Evolutionary conservation across 2,113 vertebrate genomes (phyloP), one percentile per base, ranked within the genome.

Genomic region (Tetrao urogallus): DNA sequence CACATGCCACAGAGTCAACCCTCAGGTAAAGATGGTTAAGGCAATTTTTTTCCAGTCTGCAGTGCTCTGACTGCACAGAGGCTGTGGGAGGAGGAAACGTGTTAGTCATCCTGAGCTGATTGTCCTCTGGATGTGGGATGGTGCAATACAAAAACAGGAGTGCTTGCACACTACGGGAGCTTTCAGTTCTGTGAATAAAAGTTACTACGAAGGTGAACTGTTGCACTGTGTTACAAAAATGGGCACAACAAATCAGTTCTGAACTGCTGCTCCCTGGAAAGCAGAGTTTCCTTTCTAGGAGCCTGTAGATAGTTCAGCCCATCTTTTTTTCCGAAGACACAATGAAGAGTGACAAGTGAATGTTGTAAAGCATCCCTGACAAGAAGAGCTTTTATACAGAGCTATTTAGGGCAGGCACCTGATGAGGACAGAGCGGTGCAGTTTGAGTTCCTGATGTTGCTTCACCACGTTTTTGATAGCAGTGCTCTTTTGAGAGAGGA

Each of bases 1-100:
- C 99, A 28, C 99, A 99, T 91, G 97, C 98, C 78, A 97, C 98
- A 12, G 99, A 99, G 40, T 98, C 99, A 63, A 94, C 98, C 12
- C 98, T 99, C 63, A 99, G 99, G 99, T 99, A 97, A 90, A 96
- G 72, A 38, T 0, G 2, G 32, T 42, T 25, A 22, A 48, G 47
- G 36, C 30, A 22, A 16, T 10, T 36, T 28, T 36, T 45, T 63
- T 76, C 42, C 30, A 57, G 28, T 40, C 56, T 38, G 2, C 50
- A 50, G 16, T 70, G 45, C 56, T 74, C 19, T 40, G 40, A 56
- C 17, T 74, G 61, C 9, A 18, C 28, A 57, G 77, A 76, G 60
- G 32, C 19, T 79, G 45, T 47, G 19, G 47, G 18, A 40, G 72
- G 34, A n/a, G 38, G 7, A 56, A 58, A 40, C 0, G 0, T 27